phyloP scores from a whole-genome alignment of 2,797 vertebrate species.

The Peromyscus nudipes region DNA sequence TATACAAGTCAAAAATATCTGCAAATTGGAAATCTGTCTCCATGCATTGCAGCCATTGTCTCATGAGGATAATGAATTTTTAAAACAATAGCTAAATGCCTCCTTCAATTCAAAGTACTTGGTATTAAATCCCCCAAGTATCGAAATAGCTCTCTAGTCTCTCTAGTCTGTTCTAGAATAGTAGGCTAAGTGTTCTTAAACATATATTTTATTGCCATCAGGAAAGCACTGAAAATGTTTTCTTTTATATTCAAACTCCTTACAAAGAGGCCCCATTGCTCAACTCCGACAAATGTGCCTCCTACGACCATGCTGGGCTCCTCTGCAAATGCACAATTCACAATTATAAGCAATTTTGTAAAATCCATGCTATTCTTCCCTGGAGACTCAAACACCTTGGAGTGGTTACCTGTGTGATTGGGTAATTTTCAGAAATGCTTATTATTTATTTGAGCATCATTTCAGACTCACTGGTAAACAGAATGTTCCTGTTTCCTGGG shows the following conservation, averaged over 20 bases:
- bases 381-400: constrained; percentile 78
- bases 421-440: constrained; percentile 84
- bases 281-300: constrained; percentile 44
- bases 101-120: not conserved
- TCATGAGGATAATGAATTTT: not conserved
- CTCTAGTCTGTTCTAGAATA: not conserved
- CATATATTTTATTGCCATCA: constrained; percentile 23
- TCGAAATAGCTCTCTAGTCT: not conserved
- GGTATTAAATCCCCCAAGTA: constrained; percentile 12
- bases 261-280: not conserved
- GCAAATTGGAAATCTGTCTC: constrained; percentile 30
- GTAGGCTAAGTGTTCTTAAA: constrained; percentile 5
- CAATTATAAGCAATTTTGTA: constrained; percentile 83
- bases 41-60: not conserved
- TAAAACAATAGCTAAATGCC: constrained; percentile 48
- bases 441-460: constrained; percentile 86
- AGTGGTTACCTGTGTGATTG: constrained; percentile 84
- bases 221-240: constrained; percentile 57
- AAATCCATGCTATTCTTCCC: constrained; percentile 80
- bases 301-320: not conserved
- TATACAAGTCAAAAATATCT: constrained; percentile 19
- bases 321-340: constrained; percentile 43
- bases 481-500: constrained; percentile 73
- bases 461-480: constrained; percentile 80
- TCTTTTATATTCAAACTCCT: constrained; percentile 36